Base-by-base conservation (phyloP, 2,888 invertebrate genomes). In the Diplolepis rosae region DNA sequence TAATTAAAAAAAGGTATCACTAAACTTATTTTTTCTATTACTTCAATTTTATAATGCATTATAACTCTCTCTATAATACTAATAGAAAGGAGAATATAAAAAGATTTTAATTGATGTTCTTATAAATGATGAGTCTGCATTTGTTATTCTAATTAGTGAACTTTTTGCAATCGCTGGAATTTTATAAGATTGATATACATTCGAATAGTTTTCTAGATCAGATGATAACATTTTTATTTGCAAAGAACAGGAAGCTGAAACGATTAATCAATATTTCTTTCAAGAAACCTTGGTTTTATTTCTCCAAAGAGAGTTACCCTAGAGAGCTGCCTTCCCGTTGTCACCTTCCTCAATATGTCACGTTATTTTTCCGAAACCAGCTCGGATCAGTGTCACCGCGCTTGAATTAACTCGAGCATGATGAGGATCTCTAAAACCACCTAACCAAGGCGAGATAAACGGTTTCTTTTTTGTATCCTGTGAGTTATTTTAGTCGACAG, bases 351-450 rank as follows among this genome's bases (percentile, higher is more conserved):
- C 61, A 61, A 61, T 5, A 61, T 61, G 39, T 61, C 39, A 61
- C 61, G 61, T 61, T 61, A 61, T 61, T 61, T 61, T 39, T 61
- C 61, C 15, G 39, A 61, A 61, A 39, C 61, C 61, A 24, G 24
- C 61, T 39, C 39, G 61, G 39, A 61, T 61, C 61, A 67, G 66
- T 50, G 45, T 68, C 69, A 69, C 65, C n/a, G 28, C 50, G 51
- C 48, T 54, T 61, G 22, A 61, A 61, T 61, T 28, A 69, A 61
- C 48, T 35, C 22, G 69, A 30, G 42, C 61, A 61, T 61, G 61
- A 61, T 61, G 39, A 61, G 61, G 61, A 61, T 61, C 61, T 61
- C n/a, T n/a, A 61, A 39, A 61, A n/a, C 61, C 39, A 24, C 39
- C 39, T 61, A 61, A 61, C 61, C 39, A 39, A 61, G 35, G 35